Evolutionary conservation across 2,797 vertebrate genomes (phyloP).

Genomic region (Dermochelys coriacea): DNA sequence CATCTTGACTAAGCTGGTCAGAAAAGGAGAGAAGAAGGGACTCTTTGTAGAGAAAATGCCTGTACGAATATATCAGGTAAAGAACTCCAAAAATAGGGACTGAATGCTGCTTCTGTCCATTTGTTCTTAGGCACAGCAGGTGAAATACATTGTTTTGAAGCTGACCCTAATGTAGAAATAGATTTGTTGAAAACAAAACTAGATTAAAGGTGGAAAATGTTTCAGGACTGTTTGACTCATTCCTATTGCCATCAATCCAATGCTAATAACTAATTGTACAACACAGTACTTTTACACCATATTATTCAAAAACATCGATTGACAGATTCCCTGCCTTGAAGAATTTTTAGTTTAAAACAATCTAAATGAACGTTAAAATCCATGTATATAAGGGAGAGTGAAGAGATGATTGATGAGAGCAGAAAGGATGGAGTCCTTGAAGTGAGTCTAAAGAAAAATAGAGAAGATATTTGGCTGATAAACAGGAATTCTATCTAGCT

Average conservation of each 20-base stretch:
- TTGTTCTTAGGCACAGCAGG: background rate
- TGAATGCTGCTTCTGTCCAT: fast-evolving
- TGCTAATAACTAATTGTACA: background rate
- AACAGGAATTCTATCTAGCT: conserved; percentile 22
- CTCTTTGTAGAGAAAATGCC: conserved; percentile 99
- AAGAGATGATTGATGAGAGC: background rate
- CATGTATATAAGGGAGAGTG: background rate
- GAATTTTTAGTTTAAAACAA: background rate
- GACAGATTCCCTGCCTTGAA: conserved; percentile 11
- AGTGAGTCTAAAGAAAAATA: background rate
- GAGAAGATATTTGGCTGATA: background rate
- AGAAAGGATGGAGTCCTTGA: conserved; percentile 18
- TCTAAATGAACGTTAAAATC: background rate
- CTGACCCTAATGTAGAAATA: background rate
- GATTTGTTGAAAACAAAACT: background rate
- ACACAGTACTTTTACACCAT: background rate
- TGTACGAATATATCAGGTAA: conserved; percentile 95
- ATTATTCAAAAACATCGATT: background rate
- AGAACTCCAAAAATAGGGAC: background rate
- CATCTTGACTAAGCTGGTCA: conserved; percentile 94
- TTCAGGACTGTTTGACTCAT: background rate
- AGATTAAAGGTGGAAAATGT: background rate
- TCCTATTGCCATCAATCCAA: background rate
- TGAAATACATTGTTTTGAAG: background rate
- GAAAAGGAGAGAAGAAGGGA: conserved; percentile 98